Evolutionary conservation across 2,797 vertebrate species (phyloP).

Genomic region (Bradypodion pumilum): DNA sequence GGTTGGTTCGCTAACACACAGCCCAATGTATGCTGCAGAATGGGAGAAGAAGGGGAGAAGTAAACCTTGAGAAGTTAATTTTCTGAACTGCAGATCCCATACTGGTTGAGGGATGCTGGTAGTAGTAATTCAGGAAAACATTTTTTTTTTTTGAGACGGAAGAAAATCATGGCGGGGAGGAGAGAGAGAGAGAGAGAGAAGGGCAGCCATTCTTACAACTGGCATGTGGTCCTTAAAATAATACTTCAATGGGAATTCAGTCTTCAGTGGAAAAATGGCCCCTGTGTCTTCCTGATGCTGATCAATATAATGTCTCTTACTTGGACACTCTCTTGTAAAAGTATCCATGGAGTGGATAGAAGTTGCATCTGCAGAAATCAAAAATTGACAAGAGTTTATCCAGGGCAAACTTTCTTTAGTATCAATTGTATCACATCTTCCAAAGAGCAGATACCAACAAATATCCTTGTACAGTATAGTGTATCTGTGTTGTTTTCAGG

Average conservation of each 20-base stretch:
- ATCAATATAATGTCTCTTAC: neutral
- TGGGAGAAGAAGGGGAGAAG: neutral
- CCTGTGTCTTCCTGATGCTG: neutral
- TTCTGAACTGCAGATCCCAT: too few species aligned
- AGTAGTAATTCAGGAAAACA: too few species aligned
- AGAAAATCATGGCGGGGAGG: too few species aligned
- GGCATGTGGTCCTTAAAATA: neutral
- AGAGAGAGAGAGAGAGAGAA: neutral
- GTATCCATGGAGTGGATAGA: neutral
- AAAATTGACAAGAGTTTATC: neutral
- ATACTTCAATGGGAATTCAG: neutral
- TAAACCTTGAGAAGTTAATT: too few species aligned
- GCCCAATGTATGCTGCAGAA: neutral
- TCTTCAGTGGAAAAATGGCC: neutral
- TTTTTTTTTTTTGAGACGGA: too few species aligned
- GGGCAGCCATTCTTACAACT: neutral
- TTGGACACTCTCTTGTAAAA: neutral
- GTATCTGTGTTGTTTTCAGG: too few species aligned
- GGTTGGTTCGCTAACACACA: neutral
- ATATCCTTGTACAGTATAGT: neutral
- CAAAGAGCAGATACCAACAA: neutral
- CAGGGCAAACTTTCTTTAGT: neutral
- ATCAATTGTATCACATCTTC: neutral
- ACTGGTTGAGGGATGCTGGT: too few species aligned
- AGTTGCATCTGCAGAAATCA: too few species aligned